Conservation (phyloP, 2,888 invertebrate species). For the Tanypteryx hageni region DNA sequence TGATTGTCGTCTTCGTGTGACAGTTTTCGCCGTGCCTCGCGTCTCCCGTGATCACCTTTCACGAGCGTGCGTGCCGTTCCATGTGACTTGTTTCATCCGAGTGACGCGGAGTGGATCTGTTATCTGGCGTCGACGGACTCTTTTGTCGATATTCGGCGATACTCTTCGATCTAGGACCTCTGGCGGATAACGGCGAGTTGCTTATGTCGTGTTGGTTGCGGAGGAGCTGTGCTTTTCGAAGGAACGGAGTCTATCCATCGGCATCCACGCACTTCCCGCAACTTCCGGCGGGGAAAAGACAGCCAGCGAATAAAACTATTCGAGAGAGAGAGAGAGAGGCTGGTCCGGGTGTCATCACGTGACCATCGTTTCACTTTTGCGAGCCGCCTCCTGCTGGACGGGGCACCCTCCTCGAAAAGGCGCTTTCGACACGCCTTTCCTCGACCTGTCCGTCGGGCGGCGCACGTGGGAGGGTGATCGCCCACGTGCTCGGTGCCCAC, state of each 20-base stretch:
- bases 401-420: constrained; percentile 15
- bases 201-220: neutral
- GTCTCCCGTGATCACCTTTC: too few species aligned
- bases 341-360: neutral
- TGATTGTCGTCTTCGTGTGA: too few species aligned
- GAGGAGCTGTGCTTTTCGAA: neutral
- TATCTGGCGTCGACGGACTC: too few species aligned
- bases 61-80: too few species aligned
- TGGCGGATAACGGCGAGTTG: neutral
- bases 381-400: neutral
- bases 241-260: neutral
- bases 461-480: constrained; percentile 57
- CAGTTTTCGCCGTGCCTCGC: too few species aligned
- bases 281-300: too few species aligned
- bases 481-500: constrained; percentile 40
- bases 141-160: neutral
- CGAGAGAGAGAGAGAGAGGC: neutral
- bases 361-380: constrained; percentile 41
- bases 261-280: neutral
- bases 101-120: too few species aligned
- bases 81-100: too few species aligned
- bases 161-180: neutral
- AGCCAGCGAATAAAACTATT: neutral
- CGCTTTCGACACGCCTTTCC: constrained; percentile 46
- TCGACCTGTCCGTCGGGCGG: neutral